A percentile compares a stretch with the other conserved stretches of the same genome.
phyloP scores from a whole-genome alignment of 2,797 vertebrate species.

The Selene dorsalis region DNA sequence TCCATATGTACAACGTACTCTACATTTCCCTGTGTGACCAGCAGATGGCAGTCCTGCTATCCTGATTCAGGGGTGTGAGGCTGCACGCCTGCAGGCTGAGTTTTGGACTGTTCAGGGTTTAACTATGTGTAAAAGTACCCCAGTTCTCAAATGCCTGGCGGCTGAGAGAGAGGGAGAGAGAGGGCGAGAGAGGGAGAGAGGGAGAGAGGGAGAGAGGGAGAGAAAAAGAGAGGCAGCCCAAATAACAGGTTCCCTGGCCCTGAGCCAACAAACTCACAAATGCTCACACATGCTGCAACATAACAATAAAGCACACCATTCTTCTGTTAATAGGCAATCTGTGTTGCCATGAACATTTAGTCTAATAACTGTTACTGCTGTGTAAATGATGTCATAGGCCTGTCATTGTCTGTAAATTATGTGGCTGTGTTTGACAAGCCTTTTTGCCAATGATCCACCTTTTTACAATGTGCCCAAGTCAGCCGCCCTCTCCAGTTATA shows the following conservation, averaged over 20 bases:
- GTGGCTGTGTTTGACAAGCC: constrained; percentile 58
- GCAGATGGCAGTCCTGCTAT: constrained; percentile 87
- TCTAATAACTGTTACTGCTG: constrained; percentile 80
- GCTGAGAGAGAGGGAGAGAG: constrained; percentile 49
- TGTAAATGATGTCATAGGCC: constrained; percentile 80
- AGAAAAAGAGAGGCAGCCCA: constrained; percentile 56
- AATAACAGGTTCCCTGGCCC: constrained; percentile 80
- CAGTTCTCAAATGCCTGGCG: constrained; percentile 78
- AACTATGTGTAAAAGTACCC: constrained; percentile 85
- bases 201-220: constrained; percentile 20
- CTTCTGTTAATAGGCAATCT: constrained; percentile 80
- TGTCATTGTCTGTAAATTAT: constrained; percentile 75
- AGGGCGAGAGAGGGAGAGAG: constrained; percentile 3
- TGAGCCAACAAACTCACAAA: constrained; percentile 79
- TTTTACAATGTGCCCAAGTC: constrained; percentile 51
- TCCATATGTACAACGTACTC: not conserved
- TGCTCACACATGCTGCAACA: constrained; percentile 74
- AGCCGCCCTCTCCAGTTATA: constrained; percentile 9
- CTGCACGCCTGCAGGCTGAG: constrained; percentile 65
- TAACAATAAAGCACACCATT: constrained; percentile 78
- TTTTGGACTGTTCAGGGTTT: constrained; percentile 81
- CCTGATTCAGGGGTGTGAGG: constrained; percentile 61
- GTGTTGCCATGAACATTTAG: constrained; percentile 80
- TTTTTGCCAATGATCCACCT: constrained; percentile 64
- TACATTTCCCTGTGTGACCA: constrained; percentile 59